Base-by-base conservation (phyloP, 1,140 invertebrate species). In the Sycophila sp. region DNA sequence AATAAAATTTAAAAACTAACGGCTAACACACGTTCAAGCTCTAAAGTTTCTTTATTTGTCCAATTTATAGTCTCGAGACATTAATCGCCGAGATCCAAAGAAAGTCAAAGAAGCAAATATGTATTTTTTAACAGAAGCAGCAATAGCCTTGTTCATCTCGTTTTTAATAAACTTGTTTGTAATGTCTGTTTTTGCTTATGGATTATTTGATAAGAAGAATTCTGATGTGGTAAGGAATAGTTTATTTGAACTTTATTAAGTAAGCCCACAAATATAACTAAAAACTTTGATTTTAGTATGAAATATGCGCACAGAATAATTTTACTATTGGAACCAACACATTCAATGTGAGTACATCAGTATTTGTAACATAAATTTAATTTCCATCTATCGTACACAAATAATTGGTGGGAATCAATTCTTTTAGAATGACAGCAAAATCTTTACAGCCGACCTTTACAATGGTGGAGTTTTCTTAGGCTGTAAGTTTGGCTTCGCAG, bases 111-210 rank as follows among this genome's bases (percentile, higher is more conserved):
- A 97, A 83, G 96, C 95, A 1, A 97, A 96, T 84, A 90, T 90
- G 78, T 97, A 97, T 86, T 96, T 92, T 81, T 94, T 96, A 72
- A 90, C 96, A 72, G 96, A 98, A 86, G 92, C 94, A 8, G 84
- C 87, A 3, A 87, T 97, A 55, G 95, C 96, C 13, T 82, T 97
- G 2, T 90, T 95, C 72, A 88, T 94, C 5, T 96, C 94, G 8
- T 96, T 97, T 76, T 81, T 97, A 26, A 97, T 98, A 68, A 98
- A 98, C 80, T 88, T 97, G 8, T 96, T 96, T 85, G 95, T 97
- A 4, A 92, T 96, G 0, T 83, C 93, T 2, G 94, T 97, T 3
- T 98, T 97, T 85, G 96, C 94, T 34, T 87, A 92, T 81, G 95
- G 94, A 34, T 88, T 97, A 73, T 94, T 89, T 78, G 83, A 90